Base-by-base conservation (phyloP, 2,113 vertebrate genomes). In the Chaenocephalus aceratus region DNA sequence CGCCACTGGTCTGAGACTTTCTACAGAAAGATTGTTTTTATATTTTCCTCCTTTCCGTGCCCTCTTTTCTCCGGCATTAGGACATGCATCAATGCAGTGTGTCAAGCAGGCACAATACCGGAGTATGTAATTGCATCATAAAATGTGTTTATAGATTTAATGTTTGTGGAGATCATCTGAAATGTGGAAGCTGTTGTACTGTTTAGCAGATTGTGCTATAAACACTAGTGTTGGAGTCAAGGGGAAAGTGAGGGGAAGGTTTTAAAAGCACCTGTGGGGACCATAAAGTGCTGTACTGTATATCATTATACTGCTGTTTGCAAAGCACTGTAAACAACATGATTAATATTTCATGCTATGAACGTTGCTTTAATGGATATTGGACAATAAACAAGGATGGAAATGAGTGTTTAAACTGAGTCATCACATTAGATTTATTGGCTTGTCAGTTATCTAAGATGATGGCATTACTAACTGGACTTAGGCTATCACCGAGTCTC, bases 341-440 rank as follows among this genome's bases (percentile, higher is more conserved):
- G 72, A 84, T 87, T 91, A 85, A 91, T 91, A 87, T 87, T 85
- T 91, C 70, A 90, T 86, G 82, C 77, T 83, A 45, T 64, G 60
- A 78, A 60, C 18, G 4, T 72, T 76, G 69, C 72, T 87, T 82
- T 82, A 91, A 89, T 88, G 80, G 82, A 88, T 90, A 85, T 81
- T 82, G 62, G 59, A 84, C 59, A 46, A 51, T 82, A 75, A 75
- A 77, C 79, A 61, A 52, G 44, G 34, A 62, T 59, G 45, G 36
- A 65, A 72, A 86, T 68, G 13, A 61, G 46, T 64, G 75, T 85
- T 78, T 81, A 77, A 91, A 82, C 51, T 21, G 57, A 86, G 72
- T 83, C 73, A 71, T 89, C 62, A 59, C 2, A n/a, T 62, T 65
- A 51, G 72, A 89, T 90, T 79, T 89, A 91, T 80, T 60, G 75